These are phyloP conservation scores for Dascyllus trimaculatus DNA, from an alignment of 2,113 vertebrate species.

Conservation along the genomic window DNA sequence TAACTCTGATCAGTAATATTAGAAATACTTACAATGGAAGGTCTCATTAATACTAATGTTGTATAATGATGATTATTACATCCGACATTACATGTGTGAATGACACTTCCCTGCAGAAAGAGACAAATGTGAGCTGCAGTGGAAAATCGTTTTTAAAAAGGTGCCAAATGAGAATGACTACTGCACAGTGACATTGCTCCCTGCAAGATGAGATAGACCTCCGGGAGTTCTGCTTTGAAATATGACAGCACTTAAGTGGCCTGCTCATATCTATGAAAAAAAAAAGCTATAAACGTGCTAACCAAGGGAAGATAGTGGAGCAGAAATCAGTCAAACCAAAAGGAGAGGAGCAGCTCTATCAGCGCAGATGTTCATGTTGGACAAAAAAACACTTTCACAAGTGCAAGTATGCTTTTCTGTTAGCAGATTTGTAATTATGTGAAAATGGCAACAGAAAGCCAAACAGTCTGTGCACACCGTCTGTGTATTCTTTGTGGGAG, in stretches of 20 bases:
- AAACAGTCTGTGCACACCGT: conserved; percentile 9
- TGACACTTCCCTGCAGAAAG: background rate
- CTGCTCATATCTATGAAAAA: background rate
- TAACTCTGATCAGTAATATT: background rate
- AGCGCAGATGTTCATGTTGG: conserved; percentile 27
- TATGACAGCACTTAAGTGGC: background rate
- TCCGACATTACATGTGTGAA: background rate
- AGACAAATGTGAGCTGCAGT: background rate
- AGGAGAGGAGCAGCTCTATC: background rate
- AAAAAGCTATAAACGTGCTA: background rate
- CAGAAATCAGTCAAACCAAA: background rate
- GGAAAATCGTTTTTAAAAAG: background rate
- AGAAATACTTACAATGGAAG: background rate
- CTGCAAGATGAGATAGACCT: background rate
- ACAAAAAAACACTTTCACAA: conserved; percentile 37
- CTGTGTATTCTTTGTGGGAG: conserved; percentile 9
- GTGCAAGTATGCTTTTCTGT: conserved; percentile 25
- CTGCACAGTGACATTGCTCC: background rate
- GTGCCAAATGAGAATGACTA: background rate
- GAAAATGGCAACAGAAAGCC: conserved; percentile 45
- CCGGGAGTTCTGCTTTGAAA: background rate
- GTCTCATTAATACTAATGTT: background rate
- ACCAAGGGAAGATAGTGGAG: background rate
- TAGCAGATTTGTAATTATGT: conserved; percentile 44
- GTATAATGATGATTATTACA: background rate